phyloP scores from a whole-genome alignment of 2,113 vertebrate genomes.

The Syrrhaptes paradoxus region DNA sequence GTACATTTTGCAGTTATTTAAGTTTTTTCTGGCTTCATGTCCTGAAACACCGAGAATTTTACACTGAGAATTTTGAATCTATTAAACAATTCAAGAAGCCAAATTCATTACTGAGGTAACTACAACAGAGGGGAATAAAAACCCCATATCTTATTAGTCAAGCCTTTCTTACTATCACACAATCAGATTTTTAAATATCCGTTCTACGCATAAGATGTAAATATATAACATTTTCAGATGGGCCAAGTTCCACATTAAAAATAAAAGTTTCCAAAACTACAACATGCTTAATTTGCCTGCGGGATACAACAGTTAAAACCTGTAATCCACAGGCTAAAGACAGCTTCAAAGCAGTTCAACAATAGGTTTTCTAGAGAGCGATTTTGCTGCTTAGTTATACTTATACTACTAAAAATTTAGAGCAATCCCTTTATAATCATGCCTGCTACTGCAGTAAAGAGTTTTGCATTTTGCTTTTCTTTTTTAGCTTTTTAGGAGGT shows the following conservation, averaged over 20 bases:
- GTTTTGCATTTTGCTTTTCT: not conserved
- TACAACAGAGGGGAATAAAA: not conserved
- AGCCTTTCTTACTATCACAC: slow-evolving; percentile 7
- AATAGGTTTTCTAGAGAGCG: slow-evolving; percentile 79
- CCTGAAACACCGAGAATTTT: slow-evolving; percentile 11
- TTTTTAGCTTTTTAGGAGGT: slow-evolving; percentile 26
- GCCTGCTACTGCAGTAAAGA: slow-evolving; percentile 76
- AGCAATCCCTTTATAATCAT: slow-evolving; percentile 68
- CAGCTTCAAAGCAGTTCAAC: slow-evolving; percentile 79
- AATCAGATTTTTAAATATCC: not conserved
- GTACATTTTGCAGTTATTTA: not conserved
- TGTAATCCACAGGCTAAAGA: slow-evolving; percentile 45
- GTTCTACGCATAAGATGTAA: slow-evolving; percentile 27
- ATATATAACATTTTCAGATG: slow-evolving; percentile 56
- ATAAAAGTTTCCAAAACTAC: slow-evolving; percentile 23
- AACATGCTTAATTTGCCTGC: not conserved
- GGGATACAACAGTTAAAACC: slow-evolving; percentile 1
- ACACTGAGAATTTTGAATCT: not conserved
- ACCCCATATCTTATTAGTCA: not conserved
- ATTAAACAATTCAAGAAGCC: slow-evolving; percentile 44
- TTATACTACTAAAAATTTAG: slow-evolving; percentile 58
- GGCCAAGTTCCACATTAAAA: slow-evolving; percentile 58
- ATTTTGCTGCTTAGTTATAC: slow-evolving; percentile 50
- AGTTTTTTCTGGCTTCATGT: not conserved
- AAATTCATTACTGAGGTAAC: slow-evolving; percentile 7